Evolutionary conservation across 2,888 invertebrate genomes (phyloP).

Genomic region (Alsophila aescularia): DNA sequence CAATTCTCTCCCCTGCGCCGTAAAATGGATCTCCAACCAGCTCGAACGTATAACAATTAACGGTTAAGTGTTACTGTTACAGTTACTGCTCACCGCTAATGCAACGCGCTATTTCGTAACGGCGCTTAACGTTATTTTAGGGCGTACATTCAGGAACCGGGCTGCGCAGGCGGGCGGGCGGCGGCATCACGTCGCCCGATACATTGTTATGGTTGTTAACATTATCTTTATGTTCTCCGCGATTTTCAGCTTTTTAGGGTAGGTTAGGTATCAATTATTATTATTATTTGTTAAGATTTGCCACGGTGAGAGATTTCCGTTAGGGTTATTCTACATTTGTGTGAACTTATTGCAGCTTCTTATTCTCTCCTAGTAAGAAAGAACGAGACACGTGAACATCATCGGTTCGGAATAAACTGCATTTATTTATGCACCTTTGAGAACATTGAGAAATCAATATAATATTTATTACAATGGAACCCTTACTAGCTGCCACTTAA

Average conservation of each 20-base stretch:
- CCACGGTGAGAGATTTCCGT: neutral
- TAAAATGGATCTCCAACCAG: constrained; percentile 37
- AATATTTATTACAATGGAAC: too few species aligned
- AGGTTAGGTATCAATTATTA: constrained; percentile 13
- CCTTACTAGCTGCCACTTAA: too few species aligned
- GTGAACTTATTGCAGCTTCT: too few species aligned
- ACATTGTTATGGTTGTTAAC: constrained; percentile 31
- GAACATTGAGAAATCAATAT: too few species aligned
- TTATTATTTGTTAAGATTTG: neutral
- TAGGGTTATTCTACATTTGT: too few species aligned
- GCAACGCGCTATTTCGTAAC: constrained; percentile 56
- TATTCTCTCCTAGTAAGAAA: too few species aligned
- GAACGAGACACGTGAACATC: too few species aligned
- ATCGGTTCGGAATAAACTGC: too few species aligned
- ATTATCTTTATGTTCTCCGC: constrained; percentile 29
- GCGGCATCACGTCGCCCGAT: constrained; percentile 6
- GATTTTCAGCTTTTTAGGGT: neutral
- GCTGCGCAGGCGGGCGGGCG: neutral
- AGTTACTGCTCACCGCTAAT: constrained; percentile 69
- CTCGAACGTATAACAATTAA: constrained; percentile 71
- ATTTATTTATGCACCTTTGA: too few species aligned
- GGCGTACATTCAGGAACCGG: constrained; percentile 18
- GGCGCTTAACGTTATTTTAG: constrained; percentile 30
- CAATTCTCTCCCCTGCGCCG: constrained; percentile 22
- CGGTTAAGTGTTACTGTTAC: constrained; percentile 61